Percentiles rank a stretch among this genome's conserved stretches.
These are phyloP conservation scores for Cossypha heuglini DNA, from an alignment of 2,797 vertebrate species.

Conservation along the genomic window DNA sequence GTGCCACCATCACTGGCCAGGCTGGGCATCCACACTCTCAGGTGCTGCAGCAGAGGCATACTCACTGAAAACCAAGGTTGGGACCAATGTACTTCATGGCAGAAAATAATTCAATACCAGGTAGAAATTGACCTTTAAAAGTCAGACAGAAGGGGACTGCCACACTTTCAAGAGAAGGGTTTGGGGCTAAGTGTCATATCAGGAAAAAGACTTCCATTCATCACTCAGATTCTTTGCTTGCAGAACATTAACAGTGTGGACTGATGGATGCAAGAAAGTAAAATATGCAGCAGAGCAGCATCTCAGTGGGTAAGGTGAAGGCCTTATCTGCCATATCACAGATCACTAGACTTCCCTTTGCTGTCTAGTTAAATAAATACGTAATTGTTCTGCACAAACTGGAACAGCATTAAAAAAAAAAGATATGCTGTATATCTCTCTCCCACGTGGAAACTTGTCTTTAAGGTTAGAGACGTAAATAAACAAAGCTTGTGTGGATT, in stretches of 20 bases:
- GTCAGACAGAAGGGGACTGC: not conserved
- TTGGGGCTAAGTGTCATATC: not conserved
- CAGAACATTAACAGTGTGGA: not conserved
- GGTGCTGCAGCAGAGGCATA: not conserved
- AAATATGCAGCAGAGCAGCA: not conserved
- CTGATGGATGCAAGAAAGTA: not conserved
- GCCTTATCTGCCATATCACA: not conserved
- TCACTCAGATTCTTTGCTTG: not conserved
- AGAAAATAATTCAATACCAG: slow-evolving; percentile 2
- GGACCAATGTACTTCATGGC: not conserved
- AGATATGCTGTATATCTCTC: not conserved
- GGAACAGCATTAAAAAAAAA: not conserved
- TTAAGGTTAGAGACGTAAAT: not conserved
- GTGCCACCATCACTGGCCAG: not conserved
- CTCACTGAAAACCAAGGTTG: not conserved
- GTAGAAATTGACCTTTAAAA: slow-evolving; percentile 19
- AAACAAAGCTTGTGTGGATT: not conserved
- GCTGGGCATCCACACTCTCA: not conserved
- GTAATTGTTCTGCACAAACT: not conserved
- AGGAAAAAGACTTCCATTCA: not conserved
- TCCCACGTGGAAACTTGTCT: not conserved
- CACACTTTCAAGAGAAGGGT: not conserved
- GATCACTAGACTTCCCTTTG: not conserved
- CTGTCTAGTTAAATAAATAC: not conserved
- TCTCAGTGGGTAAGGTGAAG: not conserved